Percentiles rank a stretch among this genome's conserved stretches.
phyloP scores from a whole-genome alignment of 2,888 invertebrate species.

The Eupeodes latifasciatus region DNA sequence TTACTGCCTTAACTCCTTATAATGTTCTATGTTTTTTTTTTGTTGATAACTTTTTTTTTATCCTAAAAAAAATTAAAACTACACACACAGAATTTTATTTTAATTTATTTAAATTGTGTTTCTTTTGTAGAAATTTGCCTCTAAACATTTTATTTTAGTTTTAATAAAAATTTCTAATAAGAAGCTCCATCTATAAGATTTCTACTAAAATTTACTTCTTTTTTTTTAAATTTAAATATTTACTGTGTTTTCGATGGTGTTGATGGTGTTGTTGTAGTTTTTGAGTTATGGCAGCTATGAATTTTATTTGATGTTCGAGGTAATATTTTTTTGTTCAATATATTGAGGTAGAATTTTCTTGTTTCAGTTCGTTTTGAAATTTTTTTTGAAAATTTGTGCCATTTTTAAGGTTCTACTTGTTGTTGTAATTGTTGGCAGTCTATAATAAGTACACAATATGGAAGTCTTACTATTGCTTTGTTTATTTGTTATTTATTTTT shows the following conservation, averaged over 20 bases:
- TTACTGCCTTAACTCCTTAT: constrained; percentile 31
- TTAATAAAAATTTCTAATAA: constrained; percentile 49
- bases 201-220: constrained; percentile 40
- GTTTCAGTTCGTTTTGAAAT: constrained; percentile 26
- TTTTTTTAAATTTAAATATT: constrained; percentile 15
- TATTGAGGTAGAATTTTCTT: constrained; percentile 69
- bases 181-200: constrained; percentile 53
- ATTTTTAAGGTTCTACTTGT: background rate
- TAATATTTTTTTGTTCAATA: constrained; percentile 24
- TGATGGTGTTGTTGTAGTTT: background rate
- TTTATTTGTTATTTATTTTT: constrained; percentile 30
- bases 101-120: background rate
- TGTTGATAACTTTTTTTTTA: background rate
- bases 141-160: constrained; percentile 70
- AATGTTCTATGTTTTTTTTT: constrained; percentile 16
- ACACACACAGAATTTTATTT: constrained; percentile 52
- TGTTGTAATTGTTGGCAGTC: constrained; percentile 57
- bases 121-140: constrained; percentile 72
- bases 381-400: constrained; percentile 28
- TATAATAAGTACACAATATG: constrained; percentile 52
- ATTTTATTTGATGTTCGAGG: constrained; percentile 44
- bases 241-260: background rate
- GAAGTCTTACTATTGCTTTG: constrained; percentile 73
- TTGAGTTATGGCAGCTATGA: constrained; percentile 53
- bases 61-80: constrained; percentile 55